Percentiles rank a stretch among this genome's conserved stretches.
Evolutionary conservation across 2,888 invertebrate genomes (phyloP).

Genomic region (Caenorhabditis zanzibari): DNA sequence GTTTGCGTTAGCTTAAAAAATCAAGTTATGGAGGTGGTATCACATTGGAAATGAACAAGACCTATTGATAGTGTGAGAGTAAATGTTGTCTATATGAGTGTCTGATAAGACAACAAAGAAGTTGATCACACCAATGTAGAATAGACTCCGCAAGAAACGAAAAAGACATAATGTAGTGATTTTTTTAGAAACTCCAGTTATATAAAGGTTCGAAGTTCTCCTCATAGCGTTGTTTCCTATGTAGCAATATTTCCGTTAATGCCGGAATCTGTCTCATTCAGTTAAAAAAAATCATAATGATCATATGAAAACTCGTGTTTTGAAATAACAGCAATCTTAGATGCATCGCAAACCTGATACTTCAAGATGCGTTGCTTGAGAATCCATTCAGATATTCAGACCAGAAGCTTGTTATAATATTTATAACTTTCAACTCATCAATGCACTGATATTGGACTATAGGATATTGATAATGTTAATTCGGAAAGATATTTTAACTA

Average conservation of each 20-base stretch:
- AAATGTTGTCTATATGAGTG: conserved; percentile 28
- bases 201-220: neutral
- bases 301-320: no score
- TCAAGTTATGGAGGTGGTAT: neutral
- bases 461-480: no score
- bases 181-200: neutral
- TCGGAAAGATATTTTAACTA: no score
- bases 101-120: conserved; percentile 51
- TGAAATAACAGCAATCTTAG: neutral
- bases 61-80: neutral
- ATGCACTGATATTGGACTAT: no score
- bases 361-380: no score
- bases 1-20: neutral
- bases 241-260: no score
- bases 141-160: conserved; percentile 38
- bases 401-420: no score
- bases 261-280: no score
- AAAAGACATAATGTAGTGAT: conserved; percentile 25
- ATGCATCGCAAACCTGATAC: neutral
- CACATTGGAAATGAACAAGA: conserved; percentile 17
- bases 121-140: conserved; percentile 46
- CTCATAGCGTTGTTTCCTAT: neutral
- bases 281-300: no score
- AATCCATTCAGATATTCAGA: no score
- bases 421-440: no score